Percentiles rank a stretch among this genome's conserved stretches.
phyloP scores from a whole-genome alignment of 2,888 invertebrate genomes.

The Lordiphosa andalusiaca region DNA sequence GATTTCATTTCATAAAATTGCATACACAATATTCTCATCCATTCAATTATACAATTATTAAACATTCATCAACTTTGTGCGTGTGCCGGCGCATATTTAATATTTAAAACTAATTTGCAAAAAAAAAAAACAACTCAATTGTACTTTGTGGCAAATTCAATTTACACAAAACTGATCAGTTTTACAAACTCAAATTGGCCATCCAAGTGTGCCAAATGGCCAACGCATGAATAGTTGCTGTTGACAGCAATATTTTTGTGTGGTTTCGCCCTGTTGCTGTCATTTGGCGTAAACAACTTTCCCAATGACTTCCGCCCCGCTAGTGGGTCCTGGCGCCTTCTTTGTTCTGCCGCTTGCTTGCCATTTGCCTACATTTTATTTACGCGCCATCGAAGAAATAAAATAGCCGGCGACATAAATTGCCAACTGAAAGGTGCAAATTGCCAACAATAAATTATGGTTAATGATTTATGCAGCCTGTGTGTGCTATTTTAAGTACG shows the following conservation, averaged over 20 bases:
- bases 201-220: constrained; percentile 38
- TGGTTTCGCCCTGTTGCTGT: constrained; percentile 9
- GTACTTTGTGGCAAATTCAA: constrained; percentile 7
- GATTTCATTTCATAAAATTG: constrained; percentile 15
- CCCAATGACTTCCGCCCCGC: constrained; percentile 13
- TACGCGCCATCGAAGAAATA: constrained; percentile 35
- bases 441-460: constrained; percentile 70
- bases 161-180: background rate
- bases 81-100: constrained; percentile 50
- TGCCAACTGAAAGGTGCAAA: constrained; percentile 64
- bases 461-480: constrained; percentile 63
- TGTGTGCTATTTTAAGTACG: constrained; percentile 8
- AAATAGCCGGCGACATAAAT: constrained; percentile 60
- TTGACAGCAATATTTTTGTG: constrained; percentile 45
- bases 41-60: constrained; percentile 43
- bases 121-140: no score
- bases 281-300: constrained; percentile 54
- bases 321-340: background rate
- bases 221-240: constrained; percentile 49
- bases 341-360: background rate
- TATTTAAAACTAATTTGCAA: constrained; percentile 49
- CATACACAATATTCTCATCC: constrained; percentile 13
- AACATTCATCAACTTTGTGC: constrained; percentile 40
- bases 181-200: constrained; percentile 15
- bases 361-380: constrained; percentile 16